Base-by-base conservation (phyloP, 2,888 invertebrate genomes). In the Scelioninae gen. 2 region DNA sequence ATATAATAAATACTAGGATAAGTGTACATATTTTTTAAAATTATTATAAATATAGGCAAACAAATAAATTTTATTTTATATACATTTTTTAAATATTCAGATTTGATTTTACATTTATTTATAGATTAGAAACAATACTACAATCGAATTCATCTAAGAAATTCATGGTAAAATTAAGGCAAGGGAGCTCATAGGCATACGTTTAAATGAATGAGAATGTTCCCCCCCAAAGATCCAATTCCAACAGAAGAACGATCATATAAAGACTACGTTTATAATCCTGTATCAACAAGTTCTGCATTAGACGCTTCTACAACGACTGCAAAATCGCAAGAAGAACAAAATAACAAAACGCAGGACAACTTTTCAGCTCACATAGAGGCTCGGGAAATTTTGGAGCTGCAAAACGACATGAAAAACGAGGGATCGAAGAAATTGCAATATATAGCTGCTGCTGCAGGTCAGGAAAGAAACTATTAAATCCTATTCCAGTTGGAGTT, bases 241-340 rank as follows among this genome's bases (percentile, higher is more conserved):
- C 37, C 69, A 19, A 16, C 22, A 46, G 55, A 69, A 61, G 67
- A 68, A 41, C 53, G 46, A 19, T 48, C 46, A 11, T 61, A 61
- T 69, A 69, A 61, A 69, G 69, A 69, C 41, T 69, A 69, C 69
- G 61, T 39, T 46, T 69, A 69, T 33, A 61, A 69, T 69, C 61
- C 69, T 69, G 55, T 69, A 33, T 61, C 69, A 46, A 55, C 60
- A 46, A 48, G 60, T 37, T 7, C 37, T 15, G 25, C 48, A 45
- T 19, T 33, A 39, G 61, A 69, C 18, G 11, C 46, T 46, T 39
- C 48, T 48, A 33, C 55, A n/a, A 28, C 19, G 2, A 22, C 28
- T 35, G n/a, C 3, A 45, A 60, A 16, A 18, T 33, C 15, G 22
- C 22, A 35, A 13, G 28, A 43, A 28, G 43, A 50, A 10, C 16